Evolutionary conservation across 64 coral and sea anemone genomes (phyloP).

Genomic region (Stylophora pistillata): DNA sequence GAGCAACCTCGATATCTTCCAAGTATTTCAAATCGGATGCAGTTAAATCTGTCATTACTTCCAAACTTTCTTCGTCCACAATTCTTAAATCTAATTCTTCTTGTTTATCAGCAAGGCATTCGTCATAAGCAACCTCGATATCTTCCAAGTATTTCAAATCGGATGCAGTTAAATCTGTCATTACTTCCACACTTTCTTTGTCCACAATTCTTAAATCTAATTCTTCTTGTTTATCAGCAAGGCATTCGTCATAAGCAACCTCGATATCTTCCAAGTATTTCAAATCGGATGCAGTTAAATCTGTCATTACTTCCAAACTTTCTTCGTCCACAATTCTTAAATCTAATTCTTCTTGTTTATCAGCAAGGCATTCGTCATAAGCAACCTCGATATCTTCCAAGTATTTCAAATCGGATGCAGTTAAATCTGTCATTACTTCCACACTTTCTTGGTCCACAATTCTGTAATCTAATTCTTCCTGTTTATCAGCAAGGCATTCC

Average conservation of each 20-base stretch:
- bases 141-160: slow-evolving; percentile 36
- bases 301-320: slow-evolving; percentile 31
- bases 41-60: slow-evolving; percentile 13
- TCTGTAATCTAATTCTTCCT: neutral
- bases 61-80: neutral
- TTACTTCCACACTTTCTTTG: neutral
- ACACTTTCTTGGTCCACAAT: neutral
- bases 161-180: slow-evolving; percentile 13
- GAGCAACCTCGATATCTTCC: slow-evolving; percentile 37
- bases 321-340: neutral
- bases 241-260: slow-evolving; percentile 45
- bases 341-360: slow-evolving; percentile 1
- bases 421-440: slow-evolving; percentile 31
- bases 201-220: neutral
- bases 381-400: slow-evolving; percentile 44
- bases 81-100: neutral
- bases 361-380: slow-evolving; percentile 40
- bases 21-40: slow-evolving; percentile 1
- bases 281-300: slow-evolving; percentile 2
- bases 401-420: slow-evolving; percentile 23
- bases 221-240: slow-evolving; percentile 7
- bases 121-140: slow-evolving; percentile 45
- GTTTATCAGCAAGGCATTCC: slow-evolving; percentile 28
- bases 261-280: slow-evolving; percentile 21
- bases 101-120: slow-evolving; percentile 22